Evolutionary conservation across 2,113 vertebrate genomes (phyloP).

Genomic region (Hydrolagus affinis): DNA sequence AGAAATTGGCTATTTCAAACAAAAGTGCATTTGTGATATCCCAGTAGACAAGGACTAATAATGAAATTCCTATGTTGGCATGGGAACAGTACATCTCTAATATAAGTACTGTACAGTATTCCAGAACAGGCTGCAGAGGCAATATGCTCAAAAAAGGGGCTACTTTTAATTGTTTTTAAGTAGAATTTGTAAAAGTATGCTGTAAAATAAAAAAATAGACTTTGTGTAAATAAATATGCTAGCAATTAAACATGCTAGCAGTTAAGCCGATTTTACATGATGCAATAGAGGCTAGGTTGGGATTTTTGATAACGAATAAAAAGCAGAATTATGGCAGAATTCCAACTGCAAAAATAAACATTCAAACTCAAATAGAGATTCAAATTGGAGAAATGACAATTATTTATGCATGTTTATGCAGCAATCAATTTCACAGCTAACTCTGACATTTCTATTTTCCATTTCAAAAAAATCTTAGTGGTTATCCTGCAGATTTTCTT

Average conservation of each 20-base stretch:
- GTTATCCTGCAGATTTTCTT: too few species aligned
- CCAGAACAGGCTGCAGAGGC: too few species aligned
- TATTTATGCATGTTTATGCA: not conserved
- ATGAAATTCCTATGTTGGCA: constrained; percentile 5
- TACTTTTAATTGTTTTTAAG: too few species aligned
- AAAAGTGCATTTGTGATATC: not conserved
- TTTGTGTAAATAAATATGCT: too few species aligned
- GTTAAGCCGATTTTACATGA: too few species aligned
- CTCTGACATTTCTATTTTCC: not conserved
- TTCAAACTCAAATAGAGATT: not conserved
- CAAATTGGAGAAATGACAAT: constrained; percentile 10
- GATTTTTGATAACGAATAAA: too few species aligned
- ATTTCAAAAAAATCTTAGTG: not conserved
- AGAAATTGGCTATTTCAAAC: constrained; percentile 15
- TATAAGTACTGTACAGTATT: not conserved
- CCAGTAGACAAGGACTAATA: constrained; percentile 1
- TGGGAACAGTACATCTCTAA: not conserved
- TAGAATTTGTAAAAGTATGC: too few species aligned
- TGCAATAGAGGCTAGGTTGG: too few species aligned
- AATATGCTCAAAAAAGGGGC: too few species aligned
- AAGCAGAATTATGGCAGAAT: not conserved
- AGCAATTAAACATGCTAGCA: too few species aligned
- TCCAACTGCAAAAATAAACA: not conserved
- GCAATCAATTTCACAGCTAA: not conserved
- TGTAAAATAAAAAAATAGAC: too few species aligned